phyloP scores from a whole-genome alignment of 2,113 vertebrate species.

The Coregonus clupeaformis region DNA sequence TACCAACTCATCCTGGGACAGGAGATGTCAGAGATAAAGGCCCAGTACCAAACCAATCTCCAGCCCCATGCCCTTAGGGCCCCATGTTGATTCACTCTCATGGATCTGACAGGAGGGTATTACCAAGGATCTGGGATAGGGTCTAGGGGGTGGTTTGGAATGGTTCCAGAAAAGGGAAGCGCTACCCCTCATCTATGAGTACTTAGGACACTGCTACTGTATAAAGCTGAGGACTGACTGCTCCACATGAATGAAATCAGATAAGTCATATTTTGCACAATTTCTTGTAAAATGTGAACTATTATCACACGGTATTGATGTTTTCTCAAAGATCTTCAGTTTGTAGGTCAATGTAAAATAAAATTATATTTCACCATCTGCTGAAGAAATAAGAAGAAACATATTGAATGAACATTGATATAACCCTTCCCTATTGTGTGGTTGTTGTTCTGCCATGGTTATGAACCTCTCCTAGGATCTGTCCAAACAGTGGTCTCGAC shows the following conservation, averaged over 20 bases:
- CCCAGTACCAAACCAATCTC: neutral
- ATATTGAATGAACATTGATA: neutral
- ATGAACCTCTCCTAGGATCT: slow-evolving; percentile 56
- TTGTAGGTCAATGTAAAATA: no score
- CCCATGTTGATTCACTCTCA: no score
- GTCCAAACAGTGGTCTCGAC: slow-evolving; percentile 54
- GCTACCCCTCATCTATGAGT: no score
- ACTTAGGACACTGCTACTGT: no score
- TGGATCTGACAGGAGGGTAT: neutral
- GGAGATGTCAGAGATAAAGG: neutral
- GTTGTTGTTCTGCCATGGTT: slow-evolving; percentile 38
- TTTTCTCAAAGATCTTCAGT: no score
- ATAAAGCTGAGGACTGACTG: no score
- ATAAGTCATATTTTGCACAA: no score
- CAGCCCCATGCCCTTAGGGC: no score
- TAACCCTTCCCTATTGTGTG: slow-evolving; percentile 16
- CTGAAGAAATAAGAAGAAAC: neutral
- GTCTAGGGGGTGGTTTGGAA: slow-evolving; percentile 14
- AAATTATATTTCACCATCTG: no score
- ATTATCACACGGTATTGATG: no score
- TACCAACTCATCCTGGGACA: neutral
- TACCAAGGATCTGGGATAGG: neutral
- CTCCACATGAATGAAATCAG: no score
- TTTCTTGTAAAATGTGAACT: no score
- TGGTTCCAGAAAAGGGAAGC: neutral